A percentile compares a stretch with the other conserved stretches of the same genome.
phyloP scores from a whole-genome alignment of 2,113 vertebrate genomes.

The Neolamprologus brichardi region DNA sequence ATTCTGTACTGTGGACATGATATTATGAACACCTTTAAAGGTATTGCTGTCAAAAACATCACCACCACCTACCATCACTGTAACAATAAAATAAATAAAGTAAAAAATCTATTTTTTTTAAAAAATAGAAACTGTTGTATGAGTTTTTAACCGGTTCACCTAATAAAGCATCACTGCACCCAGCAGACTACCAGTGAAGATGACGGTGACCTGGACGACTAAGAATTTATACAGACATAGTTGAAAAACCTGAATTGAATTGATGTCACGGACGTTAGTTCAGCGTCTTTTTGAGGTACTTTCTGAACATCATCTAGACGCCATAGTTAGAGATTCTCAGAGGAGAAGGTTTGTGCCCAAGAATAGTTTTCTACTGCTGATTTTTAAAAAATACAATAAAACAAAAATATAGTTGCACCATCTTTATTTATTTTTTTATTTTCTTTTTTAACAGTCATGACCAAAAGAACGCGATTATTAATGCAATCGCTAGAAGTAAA shows the following conservation, averaged over 20 bases:
- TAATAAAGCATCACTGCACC: not conserved
- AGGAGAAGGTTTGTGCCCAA: not conserved
- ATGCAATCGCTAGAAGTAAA: not conserved
- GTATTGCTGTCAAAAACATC: not conserved
- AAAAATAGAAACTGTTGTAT: not conserved
- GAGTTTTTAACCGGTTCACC: not conserved
- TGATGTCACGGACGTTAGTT: not conserved
- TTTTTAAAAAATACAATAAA: not conserved
- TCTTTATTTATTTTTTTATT: not conserved
- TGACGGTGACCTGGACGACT: not conserved
- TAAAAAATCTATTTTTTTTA: fast-evolving
- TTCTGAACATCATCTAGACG: not conserved
- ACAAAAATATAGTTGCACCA: not conserved
- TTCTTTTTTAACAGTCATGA: not conserved
- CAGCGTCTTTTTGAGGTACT: not conserved
- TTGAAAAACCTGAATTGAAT: not conserved
- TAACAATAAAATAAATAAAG: not conserved
- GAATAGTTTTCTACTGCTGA: not conserved
- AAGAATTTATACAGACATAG: not conserved
- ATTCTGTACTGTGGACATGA: not conserved
- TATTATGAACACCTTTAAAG: not conserved
- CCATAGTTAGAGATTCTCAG: not conserved
- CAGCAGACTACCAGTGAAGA: not conserved
- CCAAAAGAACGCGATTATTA: not conserved
- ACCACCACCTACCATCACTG: not conserved